Conservation (phyloP, 2,797 vertebrate genomes). For the Manis crassicaudata region DNA sequence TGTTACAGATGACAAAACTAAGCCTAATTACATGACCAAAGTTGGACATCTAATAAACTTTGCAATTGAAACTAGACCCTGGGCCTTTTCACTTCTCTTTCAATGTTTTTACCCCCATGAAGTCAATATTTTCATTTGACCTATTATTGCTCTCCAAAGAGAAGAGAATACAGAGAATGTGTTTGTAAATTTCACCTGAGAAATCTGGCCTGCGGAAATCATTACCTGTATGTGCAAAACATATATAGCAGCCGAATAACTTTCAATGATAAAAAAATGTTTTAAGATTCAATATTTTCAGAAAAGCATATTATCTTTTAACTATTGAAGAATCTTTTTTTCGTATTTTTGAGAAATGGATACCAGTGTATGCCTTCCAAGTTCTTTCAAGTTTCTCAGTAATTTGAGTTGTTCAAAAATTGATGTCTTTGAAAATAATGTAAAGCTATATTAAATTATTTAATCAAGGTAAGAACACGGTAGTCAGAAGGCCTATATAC, state of each 20-base stretch:
- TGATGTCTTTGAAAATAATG: background rate
- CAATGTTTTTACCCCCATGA: background rate
- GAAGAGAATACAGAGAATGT: background rate
- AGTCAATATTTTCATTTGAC: background rate
- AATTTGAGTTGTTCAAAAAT: background rate
- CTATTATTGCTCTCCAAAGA: background rate
- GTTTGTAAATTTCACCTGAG: background rate
- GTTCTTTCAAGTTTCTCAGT: conserved; percentile 10
- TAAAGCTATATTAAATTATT: background rate
- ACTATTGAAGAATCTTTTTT: background rate
- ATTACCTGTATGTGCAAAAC: background rate
- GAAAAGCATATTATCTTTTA: background rate
- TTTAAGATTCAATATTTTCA: background rate
- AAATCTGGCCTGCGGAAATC: background rate
- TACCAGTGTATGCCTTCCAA: background rate
- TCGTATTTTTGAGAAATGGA: background rate
- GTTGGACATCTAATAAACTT: background rate
- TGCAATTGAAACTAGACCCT: background rate
- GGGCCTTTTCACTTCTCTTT: background rate
- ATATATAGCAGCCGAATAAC: background rate
- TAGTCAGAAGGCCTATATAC: background rate
- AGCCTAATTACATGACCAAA: background rate
- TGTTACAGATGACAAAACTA: background rate
- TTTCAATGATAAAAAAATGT: background rate
- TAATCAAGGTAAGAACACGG: background rate